Base-by-base conservation (phyloP, 2,888 invertebrate species). In the Ichneumoninae sp. region DNA sequence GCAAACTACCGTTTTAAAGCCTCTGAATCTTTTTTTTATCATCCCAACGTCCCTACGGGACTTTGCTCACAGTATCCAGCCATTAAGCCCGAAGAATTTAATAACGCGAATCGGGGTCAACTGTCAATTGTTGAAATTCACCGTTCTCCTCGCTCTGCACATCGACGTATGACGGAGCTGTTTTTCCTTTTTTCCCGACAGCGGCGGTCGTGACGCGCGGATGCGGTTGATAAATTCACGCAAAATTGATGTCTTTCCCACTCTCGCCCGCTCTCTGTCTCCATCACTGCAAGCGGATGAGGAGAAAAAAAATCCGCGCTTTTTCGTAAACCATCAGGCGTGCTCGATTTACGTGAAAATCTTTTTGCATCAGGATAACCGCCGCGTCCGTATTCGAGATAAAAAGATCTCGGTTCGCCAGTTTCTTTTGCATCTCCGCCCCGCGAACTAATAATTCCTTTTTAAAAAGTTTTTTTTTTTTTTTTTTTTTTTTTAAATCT, bases 61-160 rank as follows among this genome's bases (percentile, higher is more conserved):
- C 30, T 47, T 16, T 13, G 47, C 52, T 40, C 50, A 16, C 13
- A 33, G 19, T 13, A 47, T 65, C 74, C 57, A 50, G 19, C 26
- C 52, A 74, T 74, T 47, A 74, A 62, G 78, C 74, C 62, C 19
- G 57, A 79, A 47, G 75, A 83, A 83, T 83, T 83, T 70, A 83
- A 83, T 83, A 79, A 83, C 79, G 44, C n/a, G 79, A 71, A 83
- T 83, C 54, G 75, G 57, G 79, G 83, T 83, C 83, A 83, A 79
- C 72, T 62, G 79, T 65, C 79, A 75, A 83, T 83, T 71, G 70
- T 36, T 65, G 33, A 57, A 79, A 75, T 74, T 69, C 36, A 62
- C 69, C 69, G 60, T 77, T 77, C 60, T 77, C 44, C 44, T 30
- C 57, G 71, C 30, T 22, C 33, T 44, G 50, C 50, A 16, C 33